A percentile compares a stretch with the other conserved stretches of the same genome.
These are phyloP conservation scores for Sebastes diaconus DNA, from an alignment of 2,797 vertebrate genomes.

Conservation along the genomic window DNA sequence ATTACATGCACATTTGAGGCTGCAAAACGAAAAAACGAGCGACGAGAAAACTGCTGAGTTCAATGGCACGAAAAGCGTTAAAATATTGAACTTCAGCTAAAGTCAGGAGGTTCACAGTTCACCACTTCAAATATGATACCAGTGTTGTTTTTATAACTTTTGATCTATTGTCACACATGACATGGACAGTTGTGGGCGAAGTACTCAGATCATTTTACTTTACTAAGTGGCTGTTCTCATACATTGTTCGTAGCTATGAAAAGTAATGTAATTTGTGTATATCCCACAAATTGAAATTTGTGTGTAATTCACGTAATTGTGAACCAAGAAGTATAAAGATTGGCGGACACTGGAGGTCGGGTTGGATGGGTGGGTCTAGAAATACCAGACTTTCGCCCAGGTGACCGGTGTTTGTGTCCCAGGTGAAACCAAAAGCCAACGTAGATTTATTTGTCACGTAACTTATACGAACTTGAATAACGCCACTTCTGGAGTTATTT, in stretches of 20 bases:
- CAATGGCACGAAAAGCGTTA: conserved; percentile 38
- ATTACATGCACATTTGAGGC: conserved; percentile 60
- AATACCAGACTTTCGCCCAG: too few relatives aligned
- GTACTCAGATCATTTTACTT: not conserved
- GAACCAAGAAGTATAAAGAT: too few relatives aligned
- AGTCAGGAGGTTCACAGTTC: conserved; percentile 22
- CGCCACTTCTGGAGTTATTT: too few relatives aligned
- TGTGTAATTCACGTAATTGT: too few relatives aligned
- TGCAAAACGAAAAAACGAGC: conserved; percentile 8
- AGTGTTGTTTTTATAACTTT: conserved; percentile 12
- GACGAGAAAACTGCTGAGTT: conserved; percentile 31
- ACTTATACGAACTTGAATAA: too few relatives aligned
- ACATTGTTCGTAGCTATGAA: too few relatives aligned
- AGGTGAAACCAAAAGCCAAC: too few relatives aligned
- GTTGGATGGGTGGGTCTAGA: too few relatives aligned
- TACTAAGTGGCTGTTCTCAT: not conserved
- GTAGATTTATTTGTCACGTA: too few relatives aligned
- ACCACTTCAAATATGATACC: conserved; percentile 10
- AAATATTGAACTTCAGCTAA: conserved; percentile 28
- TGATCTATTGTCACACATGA: not conserved
- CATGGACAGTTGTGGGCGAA: not conserved
- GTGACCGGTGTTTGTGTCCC: too few relatives aligned
- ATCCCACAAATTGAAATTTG: too few relatives aligned
- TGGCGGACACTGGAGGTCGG: accelerated
- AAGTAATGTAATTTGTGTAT: too few relatives aligned